phyloP scores from a whole-genome alignment of 2,888 invertebrate species.

The Aleiodes testaceus region DNA sequence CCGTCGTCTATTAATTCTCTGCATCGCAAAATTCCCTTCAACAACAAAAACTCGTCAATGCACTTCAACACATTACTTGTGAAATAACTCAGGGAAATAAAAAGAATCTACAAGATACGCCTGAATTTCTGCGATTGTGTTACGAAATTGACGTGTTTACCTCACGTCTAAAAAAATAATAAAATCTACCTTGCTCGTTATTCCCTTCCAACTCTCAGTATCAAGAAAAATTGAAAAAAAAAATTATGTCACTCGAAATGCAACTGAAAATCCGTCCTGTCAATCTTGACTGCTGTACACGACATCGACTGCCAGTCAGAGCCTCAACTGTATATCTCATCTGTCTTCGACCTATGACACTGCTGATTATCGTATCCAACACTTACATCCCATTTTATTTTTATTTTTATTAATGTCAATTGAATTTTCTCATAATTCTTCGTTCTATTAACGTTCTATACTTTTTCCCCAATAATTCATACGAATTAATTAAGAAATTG shows the following conservation, averaged over 20 bases:
- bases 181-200: not conserved
- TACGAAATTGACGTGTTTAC: not conserved
- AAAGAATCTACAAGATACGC: not conserved
- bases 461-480: not conserved
- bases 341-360: conserved; percentile 18
- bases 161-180: conserved; percentile 12
- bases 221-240: conserved; percentile 2
- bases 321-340: conserved; percentile 12
- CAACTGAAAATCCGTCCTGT: not conserved
- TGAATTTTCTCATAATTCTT: not conserved
- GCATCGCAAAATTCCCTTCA: too few species aligned
- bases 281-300: conserved; percentile 60
- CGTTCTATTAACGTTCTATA: not conserved
- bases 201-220: not conserved
- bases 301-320: conserved; percentile 60
- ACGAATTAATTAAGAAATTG: too few species aligned
- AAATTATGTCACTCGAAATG: not conserved
- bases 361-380: conserved; percentile 12
- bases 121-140: not conserved
- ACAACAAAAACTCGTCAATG: too few species aligned
- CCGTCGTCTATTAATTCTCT: too few species aligned
- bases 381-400: conserved; percentile 11
- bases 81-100: too few species aligned
- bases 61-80: too few species aligned
- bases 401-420: not conserved